phyloP scores from a whole-genome alignment of 30 jellyfish, hydroid and myxozoan species.

The Aurelia coerulea region DNA sequence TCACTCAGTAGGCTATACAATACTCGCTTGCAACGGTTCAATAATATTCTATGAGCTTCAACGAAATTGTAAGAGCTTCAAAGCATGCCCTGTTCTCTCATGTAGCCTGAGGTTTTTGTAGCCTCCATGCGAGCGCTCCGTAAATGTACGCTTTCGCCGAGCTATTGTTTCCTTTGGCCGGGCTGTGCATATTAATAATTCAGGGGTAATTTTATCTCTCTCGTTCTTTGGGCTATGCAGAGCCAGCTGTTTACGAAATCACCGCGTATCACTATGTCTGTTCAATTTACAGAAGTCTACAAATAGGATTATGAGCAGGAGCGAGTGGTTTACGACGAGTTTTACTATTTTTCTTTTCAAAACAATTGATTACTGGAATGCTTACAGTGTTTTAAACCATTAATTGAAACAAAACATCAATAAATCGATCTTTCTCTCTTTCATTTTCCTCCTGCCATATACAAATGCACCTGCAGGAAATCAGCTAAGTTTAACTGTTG shows the following conservation, averaged over 20 bases:
- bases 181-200: slow-evolving; percentile 56
- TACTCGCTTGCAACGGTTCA: slow-evolving; percentile 34
- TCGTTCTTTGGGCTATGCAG: slow-evolving; percentile 17
- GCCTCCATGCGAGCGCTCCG: slow-evolving; percentile 49
- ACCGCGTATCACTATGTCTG: slow-evolving; percentile 65
- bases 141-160: slow-evolving; percentile 38
- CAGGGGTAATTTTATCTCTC: slow-evolving; percentile 4
- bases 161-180: slow-evolving; percentile 52
- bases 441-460: neutral
- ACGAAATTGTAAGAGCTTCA: slow-evolving; percentile 48
- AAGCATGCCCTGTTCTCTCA: slow-evolving; percentile 31
- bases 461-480: slow-evolving; percentile 32
- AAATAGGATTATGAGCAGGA: slow-evolving; percentile 42
- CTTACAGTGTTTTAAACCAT: slow-evolving; percentile 1
- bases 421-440: slow-evolving; percentile 10
- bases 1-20: slow-evolving; percentile 63
- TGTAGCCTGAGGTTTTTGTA: slow-evolving; percentile 39
- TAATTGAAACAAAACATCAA: slow-evolving; percentile 10
- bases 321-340: slow-evolving; percentile 45
- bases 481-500: neutral
- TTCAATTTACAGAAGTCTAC: slow-evolving; percentile 39
- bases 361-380: slow-evolving; percentile 16
- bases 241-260: slow-evolving; percentile 72
- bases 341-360: slow-evolving; percentile 39
- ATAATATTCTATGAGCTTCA: slow-evolving; percentile 67